Evolutionary conservation across 1,140 invertebrate species (phyloP).

Genomic region (Trichonephila clavata): DNA sequence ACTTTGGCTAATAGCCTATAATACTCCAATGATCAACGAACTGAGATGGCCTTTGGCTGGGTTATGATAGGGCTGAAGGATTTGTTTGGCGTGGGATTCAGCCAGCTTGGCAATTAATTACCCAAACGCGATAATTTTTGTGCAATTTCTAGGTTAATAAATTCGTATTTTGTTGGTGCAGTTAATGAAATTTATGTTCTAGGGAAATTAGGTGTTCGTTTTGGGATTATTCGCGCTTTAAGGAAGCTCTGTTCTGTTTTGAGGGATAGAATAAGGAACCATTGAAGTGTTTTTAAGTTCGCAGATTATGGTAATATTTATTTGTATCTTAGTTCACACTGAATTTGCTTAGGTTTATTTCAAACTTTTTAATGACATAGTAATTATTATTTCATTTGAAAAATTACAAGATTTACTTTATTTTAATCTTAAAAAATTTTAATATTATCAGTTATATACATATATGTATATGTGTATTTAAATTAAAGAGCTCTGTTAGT

Average conservation of each 20-base stretch:
- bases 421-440: no score
- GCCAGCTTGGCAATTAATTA: not conserved
- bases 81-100: not conserved
- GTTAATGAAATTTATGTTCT: not conserved
- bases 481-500: no score
- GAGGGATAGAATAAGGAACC: not conserved
- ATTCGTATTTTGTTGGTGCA: slow-evolving; percentile 20
- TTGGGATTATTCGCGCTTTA: not conserved
- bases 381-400: no score
- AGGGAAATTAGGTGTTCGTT: no score
- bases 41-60: slow-evolving; percentile 8
- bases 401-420: no score
- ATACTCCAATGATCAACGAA: slow-evolving; percentile 54
- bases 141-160: not conserved
- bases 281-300: no score
- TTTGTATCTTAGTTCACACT: no score
- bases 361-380: no score
- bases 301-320: no score
- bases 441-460: no score
- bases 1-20: slow-evolving; percentile 68
- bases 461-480: no score
- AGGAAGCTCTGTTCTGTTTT: not conserved
- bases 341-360: no score
- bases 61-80: not conserved
- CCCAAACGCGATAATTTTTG: not conserved